Conservation (phyloP, 2,888 invertebrate genomes). For the Chaitophorus viminalis region DNA sequence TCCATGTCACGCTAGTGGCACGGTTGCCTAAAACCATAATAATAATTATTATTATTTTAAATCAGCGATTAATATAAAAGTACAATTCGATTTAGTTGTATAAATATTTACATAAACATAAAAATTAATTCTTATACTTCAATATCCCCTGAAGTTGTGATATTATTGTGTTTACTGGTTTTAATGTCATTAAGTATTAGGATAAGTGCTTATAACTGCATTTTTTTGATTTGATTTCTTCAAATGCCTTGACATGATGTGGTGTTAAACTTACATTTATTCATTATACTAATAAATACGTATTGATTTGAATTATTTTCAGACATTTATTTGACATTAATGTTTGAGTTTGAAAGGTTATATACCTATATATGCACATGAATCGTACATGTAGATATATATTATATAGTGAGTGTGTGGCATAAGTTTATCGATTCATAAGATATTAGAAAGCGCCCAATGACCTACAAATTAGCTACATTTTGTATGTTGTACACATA, state of each 20-base stretch:
- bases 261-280: too few relatives aligned
- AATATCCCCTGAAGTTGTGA: too few relatives aligned
- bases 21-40: constrained; percentile 47
- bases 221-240: too few relatives aligned
- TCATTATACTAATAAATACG: not conserved
- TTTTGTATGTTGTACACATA: constrained; percentile 18
- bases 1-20: constrained; percentile 68
- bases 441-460: constrained; percentile 12
- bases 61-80: not conserved
- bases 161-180: too few relatives aligned
- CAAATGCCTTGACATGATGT: too few relatives aligned
- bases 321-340: not conserved
- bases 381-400: not conserved
- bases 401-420: not conserved
- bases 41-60: not conserved
- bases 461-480: constrained; percentile 49
- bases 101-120: too few relatives aligned
- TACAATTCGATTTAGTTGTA: too few relatives aligned
- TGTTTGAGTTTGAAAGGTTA: not conserved
- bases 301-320: not conserved
- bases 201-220: too few relatives aligned
- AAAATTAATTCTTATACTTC: too few relatives aligned
- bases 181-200: too few relatives aligned
- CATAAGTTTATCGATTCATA: constrained; percentile 38
- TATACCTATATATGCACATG: not conserved